Conservation (phyloP, 2,797 vertebrate species). For the Coregonus sp. region DNA sequence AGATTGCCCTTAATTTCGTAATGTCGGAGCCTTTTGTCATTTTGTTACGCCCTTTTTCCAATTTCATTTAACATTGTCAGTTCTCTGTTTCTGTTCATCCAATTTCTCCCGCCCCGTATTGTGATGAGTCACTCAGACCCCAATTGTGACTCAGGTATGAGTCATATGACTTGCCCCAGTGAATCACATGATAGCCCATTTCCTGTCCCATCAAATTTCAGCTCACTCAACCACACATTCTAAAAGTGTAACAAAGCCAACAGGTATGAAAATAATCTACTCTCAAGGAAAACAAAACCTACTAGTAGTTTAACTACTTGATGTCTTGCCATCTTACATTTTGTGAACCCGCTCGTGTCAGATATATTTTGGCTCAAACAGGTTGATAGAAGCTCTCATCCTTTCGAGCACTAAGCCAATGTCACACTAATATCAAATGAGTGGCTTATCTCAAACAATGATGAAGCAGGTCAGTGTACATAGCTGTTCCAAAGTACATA, state of each 20-base stretch:
- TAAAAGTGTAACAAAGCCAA: conserved; percentile 25
- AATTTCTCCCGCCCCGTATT: conserved; percentile 63
- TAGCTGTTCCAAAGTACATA: background rate
- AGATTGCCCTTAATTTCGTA: conserved; percentile 31
- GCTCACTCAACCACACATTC: background rate
- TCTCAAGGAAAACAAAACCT: background rate
- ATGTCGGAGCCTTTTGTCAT: conserved; percentile 9
- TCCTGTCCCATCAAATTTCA: conserved; percentile 72
- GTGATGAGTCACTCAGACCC: conserved; percentile 78
- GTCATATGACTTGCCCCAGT: conserved; percentile 76
- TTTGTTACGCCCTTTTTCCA: conserved; percentile 38
- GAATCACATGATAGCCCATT: conserved; percentile 79
- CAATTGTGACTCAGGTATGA: conserved; percentile 76
- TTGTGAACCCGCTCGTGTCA: background rate
- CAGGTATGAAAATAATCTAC: conserved; percentile 12
- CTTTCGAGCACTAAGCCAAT: background rate
- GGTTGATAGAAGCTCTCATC: background rate
- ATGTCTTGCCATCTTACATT: background rate
- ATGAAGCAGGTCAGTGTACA: background rate
- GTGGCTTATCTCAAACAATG: background rate
- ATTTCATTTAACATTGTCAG: conserved; percentile 52
- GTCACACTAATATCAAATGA: background rate
- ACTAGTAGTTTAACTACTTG: background rate
- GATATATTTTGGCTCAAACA: background rate
- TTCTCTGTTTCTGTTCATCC: conserved; percentile 48